Conservation (phyloP, 1,140 invertebrate genomes). For the Anoplolepis gracilipes region DNA sequence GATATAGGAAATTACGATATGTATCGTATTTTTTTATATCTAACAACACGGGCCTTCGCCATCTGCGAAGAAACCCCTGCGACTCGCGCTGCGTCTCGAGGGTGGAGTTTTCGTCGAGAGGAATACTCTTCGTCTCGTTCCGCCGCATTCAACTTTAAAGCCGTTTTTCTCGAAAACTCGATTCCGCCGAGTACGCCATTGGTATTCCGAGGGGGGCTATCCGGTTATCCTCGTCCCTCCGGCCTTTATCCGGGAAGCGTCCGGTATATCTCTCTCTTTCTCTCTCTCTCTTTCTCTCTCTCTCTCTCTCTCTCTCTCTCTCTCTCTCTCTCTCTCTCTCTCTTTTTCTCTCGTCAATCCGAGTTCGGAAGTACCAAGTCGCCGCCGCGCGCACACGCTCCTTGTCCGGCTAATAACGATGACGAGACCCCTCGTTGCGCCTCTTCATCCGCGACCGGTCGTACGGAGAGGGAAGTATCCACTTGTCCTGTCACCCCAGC, state of each 20-base stretch:
- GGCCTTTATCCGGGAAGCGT: conserved; percentile 57
- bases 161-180: conserved; percentile 60
- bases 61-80: conserved; percentile 31
- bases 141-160: conserved; percentile 59
- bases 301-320: background rate
- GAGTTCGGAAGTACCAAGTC: conserved; percentile 62
- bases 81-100: conserved; percentile 21
- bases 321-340: background rate
- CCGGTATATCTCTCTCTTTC: conserved; percentile 30
- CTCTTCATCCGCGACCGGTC: conserved; percentile 73
- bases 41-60: background rate
- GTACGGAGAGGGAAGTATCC: conserved; percentile 78
- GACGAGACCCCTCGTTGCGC: conserved; percentile 74
- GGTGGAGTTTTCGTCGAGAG: conserved; percentile 47
- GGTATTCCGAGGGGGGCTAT: conserved; percentile 54
- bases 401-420: conserved; percentile 74
- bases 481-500: conserved; percentile 77
- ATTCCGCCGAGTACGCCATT: conserved; percentile 59
- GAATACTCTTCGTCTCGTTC: conserved; percentile 52
- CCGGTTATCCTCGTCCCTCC: conserved; percentile 57
- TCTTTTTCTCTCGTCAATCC: conserved; percentile 16
- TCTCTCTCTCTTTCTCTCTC: background rate
- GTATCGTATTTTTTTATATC: background rate
- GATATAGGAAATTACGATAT: background rate
- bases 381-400: conserved; percentile 50